Conservation (phyloP, 2,888 invertebrate genomes). For the Neoascia interrupta region DNA sequence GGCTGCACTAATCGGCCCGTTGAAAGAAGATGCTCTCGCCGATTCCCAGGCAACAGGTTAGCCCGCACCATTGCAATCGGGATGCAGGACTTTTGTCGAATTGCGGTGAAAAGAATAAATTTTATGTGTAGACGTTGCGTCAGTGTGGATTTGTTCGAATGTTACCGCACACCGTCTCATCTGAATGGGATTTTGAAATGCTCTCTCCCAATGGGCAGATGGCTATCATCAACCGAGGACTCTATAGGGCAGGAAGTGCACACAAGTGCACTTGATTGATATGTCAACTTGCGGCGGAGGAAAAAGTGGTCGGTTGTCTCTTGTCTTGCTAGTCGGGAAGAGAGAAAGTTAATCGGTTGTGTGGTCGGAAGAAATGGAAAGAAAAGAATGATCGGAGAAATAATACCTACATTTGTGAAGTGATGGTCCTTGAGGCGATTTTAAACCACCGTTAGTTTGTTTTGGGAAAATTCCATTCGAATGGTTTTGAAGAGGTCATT, state of each 20-base stretch:
- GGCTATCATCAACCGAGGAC: conserved; percentile 45
- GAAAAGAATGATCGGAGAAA: conserved; percentile 38
- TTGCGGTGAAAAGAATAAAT: conserved; percentile 39
- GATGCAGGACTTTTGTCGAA: conserved; percentile 8
- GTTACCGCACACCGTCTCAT: background rate
- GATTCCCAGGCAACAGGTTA: conserved; percentile 59
- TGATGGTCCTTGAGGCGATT: conserved; percentile 60
- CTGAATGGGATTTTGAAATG: conserved; percentile 45
- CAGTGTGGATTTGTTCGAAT: conserved; percentile 1
- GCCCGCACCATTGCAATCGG: conserved; percentile 1
- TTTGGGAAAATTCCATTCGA: conserved; percentile 15
- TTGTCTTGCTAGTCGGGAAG: conserved; percentile 13
- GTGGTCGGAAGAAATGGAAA: conserved; percentile 8
- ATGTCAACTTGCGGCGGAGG: conserved; percentile 48
- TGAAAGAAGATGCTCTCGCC: conserved; percentile 48
- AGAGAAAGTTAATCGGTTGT: conserved; percentile 58
- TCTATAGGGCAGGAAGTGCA: conserved; percentile 37
- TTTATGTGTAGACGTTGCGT: conserved; percentile 39
- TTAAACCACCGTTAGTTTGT: conserved; percentile 36
- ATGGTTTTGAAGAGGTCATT: too few species aligned
- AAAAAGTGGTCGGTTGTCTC: conserved; percentile 18
- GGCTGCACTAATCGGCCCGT: conserved; percentile 52
- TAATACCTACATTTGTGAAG: conserved; percentile 41
- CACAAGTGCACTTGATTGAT: conserved; percentile 66
- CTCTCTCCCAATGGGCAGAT: conserved; percentile 56